phyloP scores from a whole-genome alignment of 2,113 vertebrate species.

The Chrysemys picta region DNA sequence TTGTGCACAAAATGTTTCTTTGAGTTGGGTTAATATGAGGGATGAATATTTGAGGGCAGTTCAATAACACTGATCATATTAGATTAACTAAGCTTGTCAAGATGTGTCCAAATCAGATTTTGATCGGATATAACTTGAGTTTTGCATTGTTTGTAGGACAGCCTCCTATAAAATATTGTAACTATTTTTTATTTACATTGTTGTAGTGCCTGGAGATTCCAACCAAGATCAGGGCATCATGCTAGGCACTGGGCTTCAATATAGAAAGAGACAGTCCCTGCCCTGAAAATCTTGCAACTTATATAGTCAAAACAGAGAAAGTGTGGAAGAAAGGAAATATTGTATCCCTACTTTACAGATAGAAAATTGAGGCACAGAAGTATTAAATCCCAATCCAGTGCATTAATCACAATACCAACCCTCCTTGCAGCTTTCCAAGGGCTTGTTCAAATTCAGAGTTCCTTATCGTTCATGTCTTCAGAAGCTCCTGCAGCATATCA shows the following conservation, averaged over 20 bases:
- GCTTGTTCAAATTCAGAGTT: background rate
- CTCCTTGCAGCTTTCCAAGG: background rate
- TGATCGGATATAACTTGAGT: background rate
- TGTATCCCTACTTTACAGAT: background rate
- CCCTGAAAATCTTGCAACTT: background rate
- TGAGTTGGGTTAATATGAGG: background rate
- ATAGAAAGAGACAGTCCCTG: background rate
- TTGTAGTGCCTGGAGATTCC: background rate
- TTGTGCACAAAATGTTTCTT: background rate
- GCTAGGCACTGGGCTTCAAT: background rate
- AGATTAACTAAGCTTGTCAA: background rate
- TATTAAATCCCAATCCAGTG: background rate
- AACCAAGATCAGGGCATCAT: background rate
- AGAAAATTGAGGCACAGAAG: background rate
- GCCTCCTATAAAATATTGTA: slow-evolving; percentile 7
- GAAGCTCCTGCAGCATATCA: rapidly evolving
- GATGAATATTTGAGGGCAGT: background rate
- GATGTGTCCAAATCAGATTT: background rate
- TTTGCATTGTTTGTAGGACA: background rate
- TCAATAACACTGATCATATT: background rate
- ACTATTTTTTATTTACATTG: background rate
- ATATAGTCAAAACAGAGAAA: background rate
- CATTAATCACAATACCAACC: background rate
- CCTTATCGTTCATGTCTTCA: background rate
- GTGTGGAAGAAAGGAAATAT: background rate